phyloP scores from a whole-genome alignment of 2,113 vertebrate species.

The Notarius lentiginosus region DNA sequence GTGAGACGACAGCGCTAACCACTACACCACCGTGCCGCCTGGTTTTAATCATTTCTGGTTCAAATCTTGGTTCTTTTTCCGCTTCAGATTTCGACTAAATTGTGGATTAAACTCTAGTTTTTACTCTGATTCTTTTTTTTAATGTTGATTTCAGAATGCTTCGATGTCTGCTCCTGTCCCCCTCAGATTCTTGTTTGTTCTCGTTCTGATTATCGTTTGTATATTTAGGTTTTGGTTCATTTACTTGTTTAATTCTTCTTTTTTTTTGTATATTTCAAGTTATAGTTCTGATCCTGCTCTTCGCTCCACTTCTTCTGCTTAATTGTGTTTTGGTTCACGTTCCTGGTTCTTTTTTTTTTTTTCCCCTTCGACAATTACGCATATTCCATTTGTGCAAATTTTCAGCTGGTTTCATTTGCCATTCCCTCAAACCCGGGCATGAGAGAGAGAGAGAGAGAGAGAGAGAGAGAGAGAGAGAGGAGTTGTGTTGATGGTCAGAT shows the following conservation, averaged over 20 bases:
- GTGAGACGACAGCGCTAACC: too few species aligned
- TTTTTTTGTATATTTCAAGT: neutral
- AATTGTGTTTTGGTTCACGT: neutral
- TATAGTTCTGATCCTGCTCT: neutral
- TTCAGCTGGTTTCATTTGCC: neutral
- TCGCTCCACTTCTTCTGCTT: neutral
- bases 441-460: neutral
- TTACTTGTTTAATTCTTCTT: neutral
- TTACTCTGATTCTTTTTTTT: neutral
- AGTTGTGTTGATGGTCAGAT: constrained; percentile 39
- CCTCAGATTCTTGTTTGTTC: neutral
- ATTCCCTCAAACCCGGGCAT: neutral
- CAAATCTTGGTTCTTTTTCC: neutral
- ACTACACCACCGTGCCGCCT: too few species aligned
- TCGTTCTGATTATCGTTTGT: constrained; percentile 7
- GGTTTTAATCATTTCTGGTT: neutral
- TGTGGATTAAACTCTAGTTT: neutral
- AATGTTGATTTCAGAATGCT: neutral
- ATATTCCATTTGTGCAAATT: neutral
- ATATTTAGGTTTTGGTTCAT: neutral
- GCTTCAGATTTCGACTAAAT: neutral
- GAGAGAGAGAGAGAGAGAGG: neutral
- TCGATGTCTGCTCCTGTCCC: neutral
- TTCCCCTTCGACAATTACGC: neutral
- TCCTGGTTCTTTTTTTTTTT: neutral